A percentile compares a stretch with the other conserved stretches of the same genome.
These are phyloP conservation scores for Tipula confusa DNA, from an alignment of 2,888 invertebrate species.

Conservation along the genomic window DNA sequence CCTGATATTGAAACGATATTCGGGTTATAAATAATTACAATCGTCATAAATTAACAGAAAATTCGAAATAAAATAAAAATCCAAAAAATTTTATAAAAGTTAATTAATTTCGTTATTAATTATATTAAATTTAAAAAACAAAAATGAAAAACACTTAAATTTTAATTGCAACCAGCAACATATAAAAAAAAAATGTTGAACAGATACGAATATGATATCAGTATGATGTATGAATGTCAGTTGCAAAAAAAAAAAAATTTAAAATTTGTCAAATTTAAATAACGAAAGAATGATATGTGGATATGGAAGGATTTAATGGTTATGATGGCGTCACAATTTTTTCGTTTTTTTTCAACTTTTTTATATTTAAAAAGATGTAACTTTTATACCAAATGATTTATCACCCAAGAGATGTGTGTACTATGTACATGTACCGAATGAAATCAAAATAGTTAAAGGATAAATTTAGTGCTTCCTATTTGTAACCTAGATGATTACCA, in stretches of 20 bases:
- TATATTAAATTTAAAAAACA: too few species aligned
- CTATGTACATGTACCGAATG: neutral
- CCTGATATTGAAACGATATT: neutral
- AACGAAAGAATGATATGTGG: neutral
- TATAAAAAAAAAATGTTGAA: neutral
- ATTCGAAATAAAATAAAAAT: neutral
- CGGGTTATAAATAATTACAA: neutral
- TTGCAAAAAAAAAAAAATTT: too few species aligned
- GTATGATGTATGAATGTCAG: neutral
- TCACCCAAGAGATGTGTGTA: conserved; percentile 1
- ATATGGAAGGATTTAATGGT: neutral
- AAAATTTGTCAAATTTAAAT: conserved; percentile 1
- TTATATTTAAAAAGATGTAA: neutral
- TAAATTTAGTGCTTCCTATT: neutral
- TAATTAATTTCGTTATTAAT: neutral
- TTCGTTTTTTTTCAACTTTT: neutral
- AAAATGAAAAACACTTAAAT: neutral
- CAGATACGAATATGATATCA: neutral
- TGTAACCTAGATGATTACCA: neutral
- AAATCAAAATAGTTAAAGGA: neutral
- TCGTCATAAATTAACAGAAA: neutral
- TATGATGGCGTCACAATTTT: neutral
- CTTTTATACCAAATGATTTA: neutral
- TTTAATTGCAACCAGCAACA: neutral
- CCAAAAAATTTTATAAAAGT: neutral